A percentile compares a stretch with the other conserved stretches of the same genome.
These are phyloP conservation scores for Macropus fuliginosus DNA, from an alignment of 2,797 vertebrate species.

Conservation along the genomic window DNA sequence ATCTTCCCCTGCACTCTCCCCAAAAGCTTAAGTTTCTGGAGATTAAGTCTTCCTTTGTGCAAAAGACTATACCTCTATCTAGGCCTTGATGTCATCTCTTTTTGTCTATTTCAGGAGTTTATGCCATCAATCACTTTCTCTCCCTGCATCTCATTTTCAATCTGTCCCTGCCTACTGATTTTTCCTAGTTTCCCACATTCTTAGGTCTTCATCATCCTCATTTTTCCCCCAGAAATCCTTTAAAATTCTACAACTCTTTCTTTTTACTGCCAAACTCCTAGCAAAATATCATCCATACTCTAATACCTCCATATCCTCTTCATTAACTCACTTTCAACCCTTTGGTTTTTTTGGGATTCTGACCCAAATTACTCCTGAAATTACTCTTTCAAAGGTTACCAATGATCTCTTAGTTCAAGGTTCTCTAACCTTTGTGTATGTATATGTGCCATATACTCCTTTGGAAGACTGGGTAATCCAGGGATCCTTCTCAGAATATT, in stretches of 20 bases:
- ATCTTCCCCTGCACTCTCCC: background rate
- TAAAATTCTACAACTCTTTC: background rate
- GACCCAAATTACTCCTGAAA: background rate
- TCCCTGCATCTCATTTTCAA: background rate
- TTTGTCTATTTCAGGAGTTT: background rate
- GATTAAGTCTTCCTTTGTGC: background rate
- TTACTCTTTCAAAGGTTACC: background rate
- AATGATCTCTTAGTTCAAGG: background rate
- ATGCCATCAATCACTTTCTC: background rate
- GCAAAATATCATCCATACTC: background rate
- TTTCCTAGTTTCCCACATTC: background rate
- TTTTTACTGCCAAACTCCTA: background rate
- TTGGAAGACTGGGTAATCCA: background rate
- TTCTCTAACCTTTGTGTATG: background rate
- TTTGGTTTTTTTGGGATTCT: background rate
- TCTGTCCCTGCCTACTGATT: background rate
- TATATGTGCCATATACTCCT: background rate
- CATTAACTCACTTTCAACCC: background rate
- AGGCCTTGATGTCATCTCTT: background rate
- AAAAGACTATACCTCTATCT: background rate
- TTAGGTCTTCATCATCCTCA: background rate
- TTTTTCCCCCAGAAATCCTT: background rate
- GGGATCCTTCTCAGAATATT: background rate
- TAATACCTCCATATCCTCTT: background rate
- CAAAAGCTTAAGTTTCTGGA: background rate